phyloP scores from a whole-genome alignment of 2,113 vertebrate genomes.

The Copsychus sechellarum region DNA sequence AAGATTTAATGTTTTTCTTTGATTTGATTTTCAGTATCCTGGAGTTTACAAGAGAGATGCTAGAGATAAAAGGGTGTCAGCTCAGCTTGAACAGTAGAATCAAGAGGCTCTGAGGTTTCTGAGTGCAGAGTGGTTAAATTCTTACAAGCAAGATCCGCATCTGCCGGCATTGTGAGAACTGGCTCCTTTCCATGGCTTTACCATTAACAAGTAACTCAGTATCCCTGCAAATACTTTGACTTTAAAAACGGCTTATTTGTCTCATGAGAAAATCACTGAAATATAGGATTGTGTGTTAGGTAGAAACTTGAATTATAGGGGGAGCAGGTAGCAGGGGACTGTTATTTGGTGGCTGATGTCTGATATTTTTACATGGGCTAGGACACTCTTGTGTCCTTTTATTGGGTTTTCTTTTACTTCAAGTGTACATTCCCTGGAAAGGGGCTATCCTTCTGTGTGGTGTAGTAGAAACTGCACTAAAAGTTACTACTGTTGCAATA shows the following conservation, averaged over 20 bases:
- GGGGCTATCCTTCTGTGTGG: neutral
- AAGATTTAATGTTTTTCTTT: neutral
- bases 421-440: neutral
- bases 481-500: conserved; percentile 10
- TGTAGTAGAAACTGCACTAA: neutral
- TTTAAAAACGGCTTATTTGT: neutral
- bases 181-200: neutral
- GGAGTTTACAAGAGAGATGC: neutral
- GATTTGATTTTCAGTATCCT: conserved; percentile 19
- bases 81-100: neutral
- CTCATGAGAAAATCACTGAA: neutral
- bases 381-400: neutral
- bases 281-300: neutral
- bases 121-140: neutral
- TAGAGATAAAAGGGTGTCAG: neutral
- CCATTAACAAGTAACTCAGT: neutral
- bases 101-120: neutral
- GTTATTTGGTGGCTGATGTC: neutral
- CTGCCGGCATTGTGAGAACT: neutral
- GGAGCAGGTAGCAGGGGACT: neutral
- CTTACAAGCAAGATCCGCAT: neutral
- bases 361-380: neutral
- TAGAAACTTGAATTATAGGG: neutral
- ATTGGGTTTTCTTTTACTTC: neutral
- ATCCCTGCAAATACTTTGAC: neutral